These are phyloP conservation scores for Apis mellifera DNA, from an alignment of 1,140 invertebrate species.

Conservation along the genomic window Amel_HAv3.1 CM009946.2:6987001-6987500, in stretches of 20 bases:
- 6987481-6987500: background rate
- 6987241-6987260: background rate
- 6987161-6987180: too few species aligned
- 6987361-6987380: constrained; percentile 56
- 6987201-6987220: background rate
- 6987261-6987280: constrained; percentile 8
- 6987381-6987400: constrained; percentile 63
- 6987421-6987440: constrained; percentile 14
- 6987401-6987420: constrained; percentile 53
- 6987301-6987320: constrained; percentile 60
- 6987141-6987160: too few species aligned
- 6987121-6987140: too few species aligned
- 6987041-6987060: too few species aligned
- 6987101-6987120: background rate
- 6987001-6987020: too few species aligned
- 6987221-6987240: constrained; percentile 3
- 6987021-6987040: too few species aligned
- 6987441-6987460: constrained; percentile 24
- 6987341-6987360: constrained; percentile 62
- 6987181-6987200: too few species aligned
- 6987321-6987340: constrained; percentile 66
- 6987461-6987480: background rate
- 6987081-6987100: background rate
- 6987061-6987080: too few species aligned
- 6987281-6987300: constrained; percentile 38